phyloP scores from a whole-genome alignment of 2,113 vertebrate species.

The Thymallus thymallus region DNA sequence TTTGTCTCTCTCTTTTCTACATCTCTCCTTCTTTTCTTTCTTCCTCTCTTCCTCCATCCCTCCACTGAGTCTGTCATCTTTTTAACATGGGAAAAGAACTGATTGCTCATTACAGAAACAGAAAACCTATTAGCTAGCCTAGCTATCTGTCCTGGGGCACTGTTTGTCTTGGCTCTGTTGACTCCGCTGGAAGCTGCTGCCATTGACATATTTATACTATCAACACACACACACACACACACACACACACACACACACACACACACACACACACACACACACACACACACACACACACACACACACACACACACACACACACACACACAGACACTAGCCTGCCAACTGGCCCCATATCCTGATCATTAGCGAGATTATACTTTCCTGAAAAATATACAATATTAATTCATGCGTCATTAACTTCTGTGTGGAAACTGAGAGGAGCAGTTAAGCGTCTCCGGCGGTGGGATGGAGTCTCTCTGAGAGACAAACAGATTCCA shows the following conservation, averaged over 20 bases:
- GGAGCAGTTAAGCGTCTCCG: conserved; percentile 14
- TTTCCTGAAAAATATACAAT: conserved; percentile 40
- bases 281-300: conserved; percentile 1
- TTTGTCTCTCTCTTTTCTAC: background rate
- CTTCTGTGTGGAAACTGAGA: conserved; percentile 24
- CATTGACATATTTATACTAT: conserved; percentile 37
- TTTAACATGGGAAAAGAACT: conserved; percentile 22
- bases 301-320: background rate
- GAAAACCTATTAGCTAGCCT: conserved; percentile 22
- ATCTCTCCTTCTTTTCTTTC: background rate
- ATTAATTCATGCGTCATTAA: conserved; percentile 44
- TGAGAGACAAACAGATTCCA: background rate
- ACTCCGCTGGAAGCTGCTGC: conserved; percentile 18
- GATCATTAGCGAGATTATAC: conserved; percentile 48
- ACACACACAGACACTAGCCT: conserved; percentile 4
- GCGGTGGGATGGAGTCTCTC: background rate
- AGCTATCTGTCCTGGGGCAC: conserved; percentile 22
- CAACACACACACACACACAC: background rate
- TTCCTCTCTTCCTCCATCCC: background rate
- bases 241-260: conserved; percentile 18
- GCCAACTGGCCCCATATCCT: conserved; percentile 41
- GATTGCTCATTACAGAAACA: conserved; percentile 32
- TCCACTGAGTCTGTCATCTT: conserved; percentile 15
- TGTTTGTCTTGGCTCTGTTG: conserved; percentile 40
- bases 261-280: background rate